A percentile compares a stretch with the other conserved stretches of the same genome.
These are phyloP conservation scores for Masticophis lateralis DNA, from an alignment of 2,797 vertebrate genomes.

Conservation along the genomic window DNA sequence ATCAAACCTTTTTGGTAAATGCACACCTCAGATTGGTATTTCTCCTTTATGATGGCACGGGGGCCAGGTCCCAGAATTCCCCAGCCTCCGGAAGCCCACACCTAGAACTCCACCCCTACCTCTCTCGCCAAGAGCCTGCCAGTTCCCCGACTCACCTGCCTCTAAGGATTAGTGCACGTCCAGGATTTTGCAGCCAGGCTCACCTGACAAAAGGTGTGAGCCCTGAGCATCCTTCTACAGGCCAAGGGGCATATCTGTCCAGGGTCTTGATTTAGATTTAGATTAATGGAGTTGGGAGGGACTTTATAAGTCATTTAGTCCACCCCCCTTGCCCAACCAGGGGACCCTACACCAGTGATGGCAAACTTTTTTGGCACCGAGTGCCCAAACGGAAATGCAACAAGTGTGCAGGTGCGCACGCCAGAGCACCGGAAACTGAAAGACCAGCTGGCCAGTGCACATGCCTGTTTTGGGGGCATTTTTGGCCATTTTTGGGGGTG, in stretches of 20 bases:
- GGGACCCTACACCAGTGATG: no score
- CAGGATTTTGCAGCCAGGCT: background rate
- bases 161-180: background rate
- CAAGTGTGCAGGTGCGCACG: no score
- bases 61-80: background rate
- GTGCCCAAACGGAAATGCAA: no score
- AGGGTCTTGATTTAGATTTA: no score
- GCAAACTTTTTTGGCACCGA: no score
- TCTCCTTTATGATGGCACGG: background rate
- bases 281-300: no score
- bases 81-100: background rate
- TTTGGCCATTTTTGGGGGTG: no score
- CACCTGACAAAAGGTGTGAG: background rate
- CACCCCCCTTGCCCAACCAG: no score
- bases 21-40: background rate
- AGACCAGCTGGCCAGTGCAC: no score
- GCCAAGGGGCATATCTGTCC: background rate
- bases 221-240: background rate
- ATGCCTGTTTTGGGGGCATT: no score
- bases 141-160: background rate
- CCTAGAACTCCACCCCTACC: fast-evolving
- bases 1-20: background rate
- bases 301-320: no score
- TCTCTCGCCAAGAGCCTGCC: background rate
- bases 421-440: no score